Percentiles rank a stretch among this genome's conserved stretches.
phyloP scores from a whole-genome alignment of 2,113 vertebrate species.

The Vulpes vulpes region DNA sequence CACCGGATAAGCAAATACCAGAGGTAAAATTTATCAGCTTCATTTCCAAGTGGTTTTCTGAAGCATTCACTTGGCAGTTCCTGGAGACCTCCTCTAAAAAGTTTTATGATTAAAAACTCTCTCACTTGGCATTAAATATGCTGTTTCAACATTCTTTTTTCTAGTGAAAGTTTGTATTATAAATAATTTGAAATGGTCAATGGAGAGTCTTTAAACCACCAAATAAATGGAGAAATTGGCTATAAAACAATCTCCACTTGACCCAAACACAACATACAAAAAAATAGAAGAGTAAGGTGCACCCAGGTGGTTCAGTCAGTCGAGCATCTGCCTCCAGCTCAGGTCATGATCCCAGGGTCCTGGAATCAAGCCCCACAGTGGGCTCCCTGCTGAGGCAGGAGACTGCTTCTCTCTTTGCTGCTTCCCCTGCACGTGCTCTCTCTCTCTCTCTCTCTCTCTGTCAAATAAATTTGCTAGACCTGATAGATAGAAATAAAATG shows the following conservation, averaged over 20 bases:
- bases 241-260: background rate
- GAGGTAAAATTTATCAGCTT: background rate
- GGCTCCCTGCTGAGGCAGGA: too few relatives aligned
- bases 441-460: too few relatives aligned
- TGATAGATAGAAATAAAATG: too few relatives aligned
- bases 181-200: constrained; percentile 23
- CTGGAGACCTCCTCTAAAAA: background rate
- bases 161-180: background rate
- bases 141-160: background rate
- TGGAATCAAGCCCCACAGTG: too few relatives aligned
- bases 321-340: too few relatives aligned
- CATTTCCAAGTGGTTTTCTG: background rate
- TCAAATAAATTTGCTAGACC: too few relatives aligned
- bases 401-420: too few relatives aligned
- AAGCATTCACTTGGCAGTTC: background rate
- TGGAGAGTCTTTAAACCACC: background rate
- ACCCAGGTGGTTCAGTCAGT: too few relatives aligned
- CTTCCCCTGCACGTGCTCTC: too few relatives aligned
- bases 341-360: too few relatives aligned
- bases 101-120: background rate
- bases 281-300: background rate
- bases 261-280: background rate
- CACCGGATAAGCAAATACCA: background rate
- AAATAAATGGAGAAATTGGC: background rate
- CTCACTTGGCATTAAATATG: background rate